These are phyloP conservation scores for Myrmecobius fasciatus DNA, from an alignment of 2,113 vertebrate genomes.

Conservation along the genomic window DNA sequence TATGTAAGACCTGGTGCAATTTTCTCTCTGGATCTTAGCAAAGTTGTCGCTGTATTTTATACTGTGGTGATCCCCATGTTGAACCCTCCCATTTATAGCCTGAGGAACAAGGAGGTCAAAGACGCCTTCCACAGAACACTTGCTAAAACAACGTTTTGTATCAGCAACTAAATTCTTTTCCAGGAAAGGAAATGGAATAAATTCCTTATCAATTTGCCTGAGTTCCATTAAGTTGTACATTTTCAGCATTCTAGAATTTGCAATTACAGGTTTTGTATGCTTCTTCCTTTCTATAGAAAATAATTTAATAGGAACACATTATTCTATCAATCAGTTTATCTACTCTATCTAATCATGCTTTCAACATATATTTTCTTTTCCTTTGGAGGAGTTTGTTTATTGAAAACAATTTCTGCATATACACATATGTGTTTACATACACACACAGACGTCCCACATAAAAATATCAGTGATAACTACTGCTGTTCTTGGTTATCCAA, in stretches of 20 bases:
- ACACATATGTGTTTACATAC: neutral
- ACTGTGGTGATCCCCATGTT: slow-evolving; percentile 63
- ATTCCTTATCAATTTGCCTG: neutral
- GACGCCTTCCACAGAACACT: slow-evolving; percentile 3
- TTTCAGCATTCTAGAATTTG: neutral
- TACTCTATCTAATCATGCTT: neutral
- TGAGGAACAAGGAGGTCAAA: slow-evolving; percentile 73
- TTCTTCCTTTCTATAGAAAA: neutral
- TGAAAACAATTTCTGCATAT: neutral
- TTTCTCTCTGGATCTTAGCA: slow-evolving; percentile 59
- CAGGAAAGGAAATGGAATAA: neutral
- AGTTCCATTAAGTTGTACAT: neutral
- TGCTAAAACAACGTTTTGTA: neutral
- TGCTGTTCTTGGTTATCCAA: neutral
- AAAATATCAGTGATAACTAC: neutral
- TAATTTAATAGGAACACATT: neutral
- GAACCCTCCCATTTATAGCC: slow-evolving; percentile 71
- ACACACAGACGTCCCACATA: neutral
- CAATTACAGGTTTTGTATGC: neutral
- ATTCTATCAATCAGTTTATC: neutral
- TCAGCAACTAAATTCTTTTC: neutral
- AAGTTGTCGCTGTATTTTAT: slow-evolving; percentile 71
- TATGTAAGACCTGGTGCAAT: slow-evolving; percentile 63
- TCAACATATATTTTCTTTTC: neutral
- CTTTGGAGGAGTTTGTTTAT: neutral